Evolutionary conservation across 35 echinoderm and acorn worm species (phyloP), one percentile per base, ranked within the genome.

Genomic region (Eucidaris tribuloides): DNA sequence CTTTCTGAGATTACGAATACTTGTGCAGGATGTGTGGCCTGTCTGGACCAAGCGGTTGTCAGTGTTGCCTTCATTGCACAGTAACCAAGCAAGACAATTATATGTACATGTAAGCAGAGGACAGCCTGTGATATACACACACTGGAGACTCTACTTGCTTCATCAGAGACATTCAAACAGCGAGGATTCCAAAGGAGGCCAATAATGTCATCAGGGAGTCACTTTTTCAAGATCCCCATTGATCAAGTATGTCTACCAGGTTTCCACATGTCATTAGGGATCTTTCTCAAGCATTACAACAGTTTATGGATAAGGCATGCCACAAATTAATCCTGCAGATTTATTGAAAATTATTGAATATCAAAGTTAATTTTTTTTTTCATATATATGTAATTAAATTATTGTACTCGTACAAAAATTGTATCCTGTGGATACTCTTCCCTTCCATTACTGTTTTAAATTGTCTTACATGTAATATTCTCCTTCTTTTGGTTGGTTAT

Each of bases 1-100:
- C 55, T 34, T 83, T 83, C 78, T 79, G 88, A 17, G 88, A 84
- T 43, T 84, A 90, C 32, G 88, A 90, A 56, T 84, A 76, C 38
- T 81, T 90, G n/a, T 13, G 65, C 39, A 83, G 63, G 62, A 82
- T 90, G 58, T 84, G 84, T 83, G 81, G 81, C 22, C 45, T 90
- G 64, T 82, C 35, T 18, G 71, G 88, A 71, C 68, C 80, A 56
- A 78, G 23, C 45, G 88, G 88, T 55, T 52, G 85, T 20, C 76
- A 88, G 39, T 82, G 76, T 58, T 88, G 85, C 62, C 40, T 88
- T 11, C 77, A 76, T 35, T 88, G 85, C 56, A 61, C 49, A 14
- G 34, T 63, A 23, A 88, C 76, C 6, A 61, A 81, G 59, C 68
- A 81, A 24, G 15, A 82, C 27, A 88, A n/a, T 88, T 74, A n/a